Conservation (phyloP, 2,113 vertebrate species). For the Macaca mulatta region DNA sequence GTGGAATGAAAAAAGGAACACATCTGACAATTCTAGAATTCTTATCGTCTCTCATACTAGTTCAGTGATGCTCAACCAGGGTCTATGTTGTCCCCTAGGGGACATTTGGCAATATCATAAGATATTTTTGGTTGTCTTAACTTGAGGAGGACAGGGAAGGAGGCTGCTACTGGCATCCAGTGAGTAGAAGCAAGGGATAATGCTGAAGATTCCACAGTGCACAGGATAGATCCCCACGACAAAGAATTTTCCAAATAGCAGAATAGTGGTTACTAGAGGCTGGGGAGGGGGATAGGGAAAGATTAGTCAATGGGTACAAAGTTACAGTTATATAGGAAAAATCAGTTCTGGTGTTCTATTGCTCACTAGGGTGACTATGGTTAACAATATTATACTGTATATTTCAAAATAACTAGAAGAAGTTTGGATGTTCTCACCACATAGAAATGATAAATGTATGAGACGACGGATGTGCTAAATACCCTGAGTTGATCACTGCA, state of each 20-base stretch:
- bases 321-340: neutral
- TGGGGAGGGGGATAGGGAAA: neutral
- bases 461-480: neutral
- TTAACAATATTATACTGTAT: neutral
- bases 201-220: neutral
- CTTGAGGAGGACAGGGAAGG: neutral
- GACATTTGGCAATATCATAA: neutral
- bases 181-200: neutral
- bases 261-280: neutral
- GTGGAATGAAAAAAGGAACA: neutral
- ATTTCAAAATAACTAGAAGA: neutral
- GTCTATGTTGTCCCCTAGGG: rapidly evolving
- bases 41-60: neutral
- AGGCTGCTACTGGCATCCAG: neutral
- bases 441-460: neutral
- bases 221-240: neutral
- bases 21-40: neutral
- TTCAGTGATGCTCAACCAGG: neutral
- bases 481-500: neutral
- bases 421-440: neutral
- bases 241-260: neutral
- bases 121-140: neutral
- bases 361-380: neutral
- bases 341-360: neutral
- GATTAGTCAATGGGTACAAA: neutral